These are phyloP conservation scores for Apamea crenata DNA, from an alignment of 2,888 invertebrate genomes.

Conservation along the genomic window DNA sequence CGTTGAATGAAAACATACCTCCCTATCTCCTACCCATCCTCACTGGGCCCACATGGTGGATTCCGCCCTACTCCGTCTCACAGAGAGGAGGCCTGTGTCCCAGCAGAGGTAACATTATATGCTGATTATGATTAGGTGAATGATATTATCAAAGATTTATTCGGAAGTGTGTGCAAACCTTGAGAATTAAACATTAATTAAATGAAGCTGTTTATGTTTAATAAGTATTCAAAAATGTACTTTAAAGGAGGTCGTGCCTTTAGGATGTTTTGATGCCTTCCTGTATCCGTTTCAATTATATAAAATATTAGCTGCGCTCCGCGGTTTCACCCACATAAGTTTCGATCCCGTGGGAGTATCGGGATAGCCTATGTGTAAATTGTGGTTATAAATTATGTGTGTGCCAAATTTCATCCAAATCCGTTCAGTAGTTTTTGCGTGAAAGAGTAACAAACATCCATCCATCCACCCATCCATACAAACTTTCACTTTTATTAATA, in stretches of 20 bases:
- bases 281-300: constrained; percentile 20
- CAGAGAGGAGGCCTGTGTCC: not conserved
- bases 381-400: too few relatives aligned
- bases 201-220: constrained; percentile 11
- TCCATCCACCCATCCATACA: too few relatives aligned
- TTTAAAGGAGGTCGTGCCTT: constrained; percentile 1
- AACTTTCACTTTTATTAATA: too few relatives aligned
- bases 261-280: constrained; percentile 23
- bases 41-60: too few relatives aligned
- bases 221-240: constrained; percentile 25
- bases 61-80: not conserved
- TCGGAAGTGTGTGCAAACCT: constrained; percentile 36
- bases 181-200: constrained; percentile 28
- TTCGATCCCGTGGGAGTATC: too few relatives aligned
- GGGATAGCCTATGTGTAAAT: too few relatives aligned
- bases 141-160: constrained; percentile 6
- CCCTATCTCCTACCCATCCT: too few relatives aligned
- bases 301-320: not conserved
- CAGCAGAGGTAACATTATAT: not conserved
- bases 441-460: too few relatives aligned
- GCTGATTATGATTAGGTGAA: not conserved
- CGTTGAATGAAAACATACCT: too few relatives aligned
- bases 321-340: too few relatives aligned
- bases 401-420: too few relatives aligned
- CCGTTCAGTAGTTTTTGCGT: too few relatives aligned